A percentile compares a stretch with the other conserved stretches of the same genome.
Evolutionary conservation across 2,888 invertebrate genomes (phyloP).

Genomic region (Salticus scenicus): DNA sequence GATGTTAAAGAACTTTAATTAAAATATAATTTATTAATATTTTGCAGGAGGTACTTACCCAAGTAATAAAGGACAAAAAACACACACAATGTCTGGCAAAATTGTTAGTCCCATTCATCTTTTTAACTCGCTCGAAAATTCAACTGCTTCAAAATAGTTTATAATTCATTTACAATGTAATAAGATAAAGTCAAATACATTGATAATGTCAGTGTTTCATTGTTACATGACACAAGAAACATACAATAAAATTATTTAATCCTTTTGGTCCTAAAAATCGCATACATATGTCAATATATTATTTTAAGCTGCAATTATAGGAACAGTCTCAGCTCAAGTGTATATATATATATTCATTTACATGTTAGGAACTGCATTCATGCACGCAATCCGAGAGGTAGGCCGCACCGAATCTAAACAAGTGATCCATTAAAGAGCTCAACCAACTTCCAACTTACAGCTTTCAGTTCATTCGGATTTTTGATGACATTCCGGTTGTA

Average conservation of each 20-base stretch:
- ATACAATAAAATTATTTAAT: not conserved
- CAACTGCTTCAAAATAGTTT: not conserved
- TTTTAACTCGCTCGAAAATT: not conserved
- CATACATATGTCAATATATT: not conserved
- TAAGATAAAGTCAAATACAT: not conserved
- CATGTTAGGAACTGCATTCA: too few relatives aligned
- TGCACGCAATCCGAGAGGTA: too few relatives aligned
- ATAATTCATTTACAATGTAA: not conserved
- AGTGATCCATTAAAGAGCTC: not conserved
- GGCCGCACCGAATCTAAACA: too few relatives aligned
- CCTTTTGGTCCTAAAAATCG: not conserved
- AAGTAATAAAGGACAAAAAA: conserved; percentile 7
- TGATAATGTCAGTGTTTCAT: not conserved
- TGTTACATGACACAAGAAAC: not conserved
- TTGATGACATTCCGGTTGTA: not conserved
- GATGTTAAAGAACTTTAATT: too few relatives aligned
- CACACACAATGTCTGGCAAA: not conserved
- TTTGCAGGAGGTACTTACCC: not conserved
- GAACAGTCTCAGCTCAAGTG: too few relatives aligned
- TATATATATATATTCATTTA: too few relatives aligned
- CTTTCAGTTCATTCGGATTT: too few relatives aligned
- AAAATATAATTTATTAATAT: too few relatives aligned
- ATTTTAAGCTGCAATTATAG: not conserved
- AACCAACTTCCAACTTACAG: too few relatives aligned
- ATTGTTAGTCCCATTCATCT: not conserved